Base-by-base conservation (phyloP, 2,888 invertebrate genomes). In the Tuta absoluta region DNA sequence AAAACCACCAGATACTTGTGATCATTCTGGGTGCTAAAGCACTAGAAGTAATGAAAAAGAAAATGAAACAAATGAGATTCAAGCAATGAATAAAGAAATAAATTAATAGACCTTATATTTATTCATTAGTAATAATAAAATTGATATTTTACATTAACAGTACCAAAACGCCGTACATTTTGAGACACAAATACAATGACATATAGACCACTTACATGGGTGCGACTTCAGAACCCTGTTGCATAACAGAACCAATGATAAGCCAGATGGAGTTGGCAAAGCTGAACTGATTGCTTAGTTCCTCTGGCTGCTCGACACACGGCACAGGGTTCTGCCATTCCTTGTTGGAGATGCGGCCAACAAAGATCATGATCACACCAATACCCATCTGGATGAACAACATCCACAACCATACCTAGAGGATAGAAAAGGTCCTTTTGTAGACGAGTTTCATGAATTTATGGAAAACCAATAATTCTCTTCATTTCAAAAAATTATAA, bases 251-350 rank as follows among this genome's bases (percentile, higher is more conserved):
- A 4, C 96, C 96, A 67, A 97, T 94, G 48, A 96, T 95, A 75
- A 97, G 96, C 98, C 98, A 98, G 48, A 98, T 92, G 57, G 96
- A 95, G 86, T 98, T 97, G 66, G 95, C 93, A 64, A 97, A 93
- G 72, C 94, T 95, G 90, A 97, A 96, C 80, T 96, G 96, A 86
- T 97, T 98, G 80, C 95, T 95, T 45, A 97, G 89, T 69, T 94
- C 95, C 64, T 95, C 95, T 0, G 96, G 96, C 72, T 96, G 95
- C 72, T 96, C 95, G 63, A 96, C 93, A 75, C 97, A 97, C 0
- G 96, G 96, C 77, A 95, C 95, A 0, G 97, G 96, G 85, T 97
- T 97, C 72, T 95, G 95, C 97, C 97, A 97, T 84, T 98, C 98
- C 67, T 95, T 94, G 3, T 98, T 95, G 28, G 96, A 96, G 56